Conservation (phyloP, 2,888 invertebrate genomes). For the Matsumyia berberina region DNA sequence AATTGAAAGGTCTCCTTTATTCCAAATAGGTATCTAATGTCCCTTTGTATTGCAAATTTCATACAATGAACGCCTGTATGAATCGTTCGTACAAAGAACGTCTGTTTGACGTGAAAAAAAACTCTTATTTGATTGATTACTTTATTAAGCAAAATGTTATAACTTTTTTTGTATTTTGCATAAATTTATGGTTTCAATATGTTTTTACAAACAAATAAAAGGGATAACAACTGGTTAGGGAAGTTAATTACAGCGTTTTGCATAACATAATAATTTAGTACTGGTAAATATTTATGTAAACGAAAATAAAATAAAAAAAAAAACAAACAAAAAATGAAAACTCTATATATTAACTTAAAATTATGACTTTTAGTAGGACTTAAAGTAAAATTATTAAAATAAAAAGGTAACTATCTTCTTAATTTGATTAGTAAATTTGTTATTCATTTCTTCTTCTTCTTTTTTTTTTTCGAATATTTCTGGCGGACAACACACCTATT, state of each 20-base stretch:
- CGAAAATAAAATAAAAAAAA: slow-evolving; percentile 79
- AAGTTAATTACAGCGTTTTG: slow-evolving; percentile 81
- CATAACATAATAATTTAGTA: slow-evolving; percentile 77
- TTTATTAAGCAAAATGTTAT: slow-evolving; percentile 74
- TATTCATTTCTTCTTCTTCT: no score
- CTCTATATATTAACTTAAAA: slow-evolving; percentile 80
- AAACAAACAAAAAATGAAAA: slow-evolving; percentile 76
- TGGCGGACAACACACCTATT: slow-evolving; percentile 41
- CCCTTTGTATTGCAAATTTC: no score
- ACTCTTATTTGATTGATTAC: slow-evolving; percentile 31
- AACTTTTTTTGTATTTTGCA: slow-evolving; percentile 60
- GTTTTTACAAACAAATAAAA: slow-evolving; percentile 66
- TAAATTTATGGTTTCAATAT: slow-evolving; percentile 54
- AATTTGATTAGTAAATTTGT: slow-evolving; percentile 76
- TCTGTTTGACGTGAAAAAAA: slow-evolving; percentile 4
- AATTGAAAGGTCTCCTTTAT: no score
- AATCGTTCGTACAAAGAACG: no score
- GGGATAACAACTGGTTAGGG: slow-evolving; percentile 83
- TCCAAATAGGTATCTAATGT: no score
- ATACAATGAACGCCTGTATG: no score
- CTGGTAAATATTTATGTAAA: slow-evolving; percentile 79
- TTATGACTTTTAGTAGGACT: slow-evolving; percentile 83
- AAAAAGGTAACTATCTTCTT: slow-evolving; percentile 79
- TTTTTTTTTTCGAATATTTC: slow-evolving; percentile 75
- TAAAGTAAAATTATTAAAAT: slow-evolving; percentile 79